Evolutionary conservation across 2,797 vertebrate species (phyloP), one percentile per base, ranked within the genome.

Genomic region (Tokudaia tokunoshimensis): DNA sequence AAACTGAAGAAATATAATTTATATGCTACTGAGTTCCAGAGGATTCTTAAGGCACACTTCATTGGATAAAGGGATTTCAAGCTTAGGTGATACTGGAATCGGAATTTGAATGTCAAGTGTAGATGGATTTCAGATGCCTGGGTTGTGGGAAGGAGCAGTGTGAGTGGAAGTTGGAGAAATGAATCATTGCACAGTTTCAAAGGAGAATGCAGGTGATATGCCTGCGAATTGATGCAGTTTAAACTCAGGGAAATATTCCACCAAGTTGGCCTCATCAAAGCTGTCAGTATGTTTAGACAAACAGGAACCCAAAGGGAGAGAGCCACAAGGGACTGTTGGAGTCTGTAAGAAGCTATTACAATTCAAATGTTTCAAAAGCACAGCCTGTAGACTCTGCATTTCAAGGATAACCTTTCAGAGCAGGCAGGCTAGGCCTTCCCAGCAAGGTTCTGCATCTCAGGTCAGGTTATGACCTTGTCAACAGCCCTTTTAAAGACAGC

Each of bases 401-500:
- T 55, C 47, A 31, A 12, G 2, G 17, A 12, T n/a, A 74, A 44
- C 17, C 17, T 12, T 78, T 57, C 37, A 44, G 9, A 59, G 12
- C 37, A 78, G 37, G 17, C 31, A 0, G 0, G 20, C 19, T 72
- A 29, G 31, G 6, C 5, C 67, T 6, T 41, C 29, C 19, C 20
- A 37, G 26, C 34, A 24, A 41, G 82, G n/a, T 37, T 24, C 47
- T 86, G 57, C 61, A 4, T 65, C 74, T 67, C 50, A 52, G 63
- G 47, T 14, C 0, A 0, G 47, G 61, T 44, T 15, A 11, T 0
- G 34, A 34, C 70, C 3, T 26, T 80, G 6, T 34, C 57, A 57
- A 6, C 0, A 26, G 10, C 19, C 1, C 0, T 0, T 74, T 57
- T 22, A 75, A 82, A 89, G 57, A 44, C 22, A 19, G 3, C 0